Evolutionary conservation across 2,113 vertebrate species (phyloP), one percentile per base, ranked within the genome.

Genomic region (Gallinago jamesoni): DNA sequence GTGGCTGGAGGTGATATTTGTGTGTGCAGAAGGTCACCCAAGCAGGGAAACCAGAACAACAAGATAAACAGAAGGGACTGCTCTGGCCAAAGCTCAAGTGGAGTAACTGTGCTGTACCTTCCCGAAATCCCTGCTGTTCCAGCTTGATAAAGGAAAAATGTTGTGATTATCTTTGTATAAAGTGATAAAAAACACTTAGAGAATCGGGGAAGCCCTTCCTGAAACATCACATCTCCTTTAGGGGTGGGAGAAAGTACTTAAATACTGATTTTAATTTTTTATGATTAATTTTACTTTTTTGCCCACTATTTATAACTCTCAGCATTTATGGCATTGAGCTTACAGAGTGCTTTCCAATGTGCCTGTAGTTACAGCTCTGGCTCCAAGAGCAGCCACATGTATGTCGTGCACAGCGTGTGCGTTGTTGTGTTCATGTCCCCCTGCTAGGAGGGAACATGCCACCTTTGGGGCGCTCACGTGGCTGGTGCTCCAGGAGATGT

Each of bases 381-480:
- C 56, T 89, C 62, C 0, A 1, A 16, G 53, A 28, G 59, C 3
- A 3, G 23, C 43, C 43, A 25, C 27, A 9, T 6, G 14, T 9
- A 8, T 23, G 47, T 56, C 43, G 11, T 37, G 21, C 21, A 3
- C 17, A 80, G 68, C 41, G 0, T 7, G 2, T 31, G 1, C 0
- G 1, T 20, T 41, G 21, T 21, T 74, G 13, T 73, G 59, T 33
- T 81, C 6, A 1, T 22, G 56, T 69, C 10, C 3, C 31, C 13
- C 27, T 84, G 15, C 57, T 50, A 3, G 67, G 84, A 78, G 69
- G 37, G 73, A 73, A 10, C 1, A 5, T 57, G 57, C 33, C 6
- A 2, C 2, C 60, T 59, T 45, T 24, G 35, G 27, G 64, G 52
- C 1, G 0, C 5, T 80, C 23, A 14, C 2, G 0, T 66, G 63